A percentile compares a stretch with the other conserved stretches of the same genome.
phyloP scores from a whole-genome alignment of 2,888 invertebrate genomes.

The Drosophila fungiperda region DNA sequence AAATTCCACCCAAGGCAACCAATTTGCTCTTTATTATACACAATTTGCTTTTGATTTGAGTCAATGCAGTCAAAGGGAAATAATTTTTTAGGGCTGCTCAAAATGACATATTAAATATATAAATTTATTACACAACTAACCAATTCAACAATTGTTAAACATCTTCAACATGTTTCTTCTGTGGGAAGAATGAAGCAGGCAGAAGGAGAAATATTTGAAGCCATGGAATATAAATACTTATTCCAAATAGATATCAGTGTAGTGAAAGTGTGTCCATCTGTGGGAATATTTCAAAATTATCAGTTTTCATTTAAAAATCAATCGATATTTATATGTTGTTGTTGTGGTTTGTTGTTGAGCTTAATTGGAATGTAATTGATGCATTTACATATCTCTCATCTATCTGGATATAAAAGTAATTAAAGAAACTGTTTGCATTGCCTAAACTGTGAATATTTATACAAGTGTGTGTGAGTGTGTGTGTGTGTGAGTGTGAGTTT shows the following conservation, averaged over 20 bases:
- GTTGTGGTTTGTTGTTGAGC: background rate
- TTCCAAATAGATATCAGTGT: background rate
- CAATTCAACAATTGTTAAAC: background rate
- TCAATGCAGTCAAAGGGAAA: background rate
- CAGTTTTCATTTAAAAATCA: background rate
- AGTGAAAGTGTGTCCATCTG: background rate
- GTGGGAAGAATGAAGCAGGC: background rate
- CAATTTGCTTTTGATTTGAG: background rate
- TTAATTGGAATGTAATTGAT: background rate
- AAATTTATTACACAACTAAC: background rate
- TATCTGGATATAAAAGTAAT: background rate
- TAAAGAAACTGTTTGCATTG: background rate
- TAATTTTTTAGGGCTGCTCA: background rate
- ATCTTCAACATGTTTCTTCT: background rate
- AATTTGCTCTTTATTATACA: background rate
- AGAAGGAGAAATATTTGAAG: background rate
- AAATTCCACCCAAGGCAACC: background rate
- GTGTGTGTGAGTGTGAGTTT: background rate
- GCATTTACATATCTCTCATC: background rate
- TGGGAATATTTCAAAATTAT: background rate
- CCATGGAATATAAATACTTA: background rate
- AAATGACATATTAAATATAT: background rate
- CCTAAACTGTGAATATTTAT: background rate
- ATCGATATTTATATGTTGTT: background rate
- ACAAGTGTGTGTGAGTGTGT: background rate